Base-by-base conservation (phyloP, 2,888 invertebrate species). In the Hanleya hanleyi region DNA sequence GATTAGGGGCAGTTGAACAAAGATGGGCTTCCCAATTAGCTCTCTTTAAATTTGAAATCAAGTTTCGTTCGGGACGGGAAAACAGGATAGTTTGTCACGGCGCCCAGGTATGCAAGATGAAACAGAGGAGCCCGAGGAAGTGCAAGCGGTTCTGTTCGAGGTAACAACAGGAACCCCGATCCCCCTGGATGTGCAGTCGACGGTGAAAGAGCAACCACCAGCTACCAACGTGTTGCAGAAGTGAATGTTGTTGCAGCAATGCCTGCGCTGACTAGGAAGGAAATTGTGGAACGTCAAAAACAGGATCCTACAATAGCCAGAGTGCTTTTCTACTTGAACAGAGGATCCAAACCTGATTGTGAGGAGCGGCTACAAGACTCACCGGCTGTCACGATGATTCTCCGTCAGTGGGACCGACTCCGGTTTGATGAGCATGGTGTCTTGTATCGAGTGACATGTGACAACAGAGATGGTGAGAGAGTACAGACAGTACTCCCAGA, bases 11-110 rank as follows among this genome's bases (percentile, higher is more conserved):
- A 18, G 51, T 67, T 7, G 74, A 75, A 37, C 75, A 76, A n/a
- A 12, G 77, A 3, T 77, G 75, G 76, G 67, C 67, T 1, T 64
- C 76, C 1, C 67, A 76, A 26, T 37, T 77, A 2, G 74, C 74
- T 1, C 47, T 33, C 32, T 75, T 69, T 50, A 36, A 75, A 36
- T 77, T 75, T 62, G 35, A n/a, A 1, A 70, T 75, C 15, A 33
- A 67, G 37, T 75, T 73, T 35, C 35, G 62, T 15, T 64, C 73
- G 36, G 75, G 73, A 1, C 62, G 50, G 32, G 15, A 26, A 7
- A 77, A 77, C 62, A 49, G 26, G 35, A 77, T 26, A 70, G 71
- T 37, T 64, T 77, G 50, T 73, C 73, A 12, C 36, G 74, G 37
- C 36, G 51, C 26, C 67, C 74, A 32, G 37, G 26, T 57, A 29